These are phyloP conservation scores for Phyllostomus discolor DNA, from an alignment of 2,113 vertebrate genomes.

Conservation along the genomic window DNA sequence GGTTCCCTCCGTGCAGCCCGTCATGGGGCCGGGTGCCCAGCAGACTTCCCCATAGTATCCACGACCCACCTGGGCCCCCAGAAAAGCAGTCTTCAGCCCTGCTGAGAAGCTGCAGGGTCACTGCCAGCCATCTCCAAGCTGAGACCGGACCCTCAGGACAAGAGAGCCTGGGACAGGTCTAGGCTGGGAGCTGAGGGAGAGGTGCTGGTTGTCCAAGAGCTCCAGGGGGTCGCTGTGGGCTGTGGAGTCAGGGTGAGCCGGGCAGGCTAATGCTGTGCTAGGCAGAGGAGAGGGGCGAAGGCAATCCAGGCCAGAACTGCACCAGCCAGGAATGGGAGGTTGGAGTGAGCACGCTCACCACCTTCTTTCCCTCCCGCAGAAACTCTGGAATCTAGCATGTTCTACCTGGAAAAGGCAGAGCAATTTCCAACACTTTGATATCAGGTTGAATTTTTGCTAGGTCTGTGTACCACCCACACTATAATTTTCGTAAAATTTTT, in stretches of 20 bases:
- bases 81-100: neutral
- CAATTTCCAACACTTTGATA: neutral
- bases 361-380: neutral
- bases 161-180: neutral
- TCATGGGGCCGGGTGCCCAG: neutral
- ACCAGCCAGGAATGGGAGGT: neutral
- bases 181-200: neutral
- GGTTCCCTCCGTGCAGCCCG: neutral
- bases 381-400: neutral
- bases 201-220: neutral
- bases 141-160: neutral
- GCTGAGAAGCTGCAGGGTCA: neutral
- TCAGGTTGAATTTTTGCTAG: neutral
- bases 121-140: neutral
- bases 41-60: fast-evolving
- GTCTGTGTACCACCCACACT: neutral
- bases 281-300: neutral
- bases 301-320: neutral
- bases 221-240: neutral
- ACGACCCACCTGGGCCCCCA: neutral
- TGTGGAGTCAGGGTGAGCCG: neutral
- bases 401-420: neutral
- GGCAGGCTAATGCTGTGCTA: neutral
- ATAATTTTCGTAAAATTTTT: neutral
- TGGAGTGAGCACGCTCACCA: neutral